phyloP scores from a whole-genome alignment of 1,140 invertebrate species.

The Trypoxylus dichotomus region DNA sequence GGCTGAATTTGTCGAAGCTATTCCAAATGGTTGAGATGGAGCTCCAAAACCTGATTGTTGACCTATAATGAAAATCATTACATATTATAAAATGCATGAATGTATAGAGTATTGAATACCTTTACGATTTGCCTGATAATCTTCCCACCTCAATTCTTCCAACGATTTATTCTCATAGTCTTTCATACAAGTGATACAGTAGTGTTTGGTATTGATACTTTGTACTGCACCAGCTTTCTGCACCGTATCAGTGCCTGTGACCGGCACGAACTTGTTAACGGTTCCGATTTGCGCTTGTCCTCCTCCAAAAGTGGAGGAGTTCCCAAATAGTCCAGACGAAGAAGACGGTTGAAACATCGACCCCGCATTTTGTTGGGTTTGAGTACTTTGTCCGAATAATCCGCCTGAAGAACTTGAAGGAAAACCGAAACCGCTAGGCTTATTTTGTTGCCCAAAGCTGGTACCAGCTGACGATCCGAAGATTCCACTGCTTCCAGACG shows the following conservation, averaged over 20 bases:
- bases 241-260: constrained; percentile 87
- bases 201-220: constrained; percentile 87
- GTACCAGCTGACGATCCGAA: constrained; percentile 60
- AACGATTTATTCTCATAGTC: constrained; percentile 94
- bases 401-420: constrained; percentile 46
- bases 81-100: not conserved
- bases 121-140: constrained; percentile 89
- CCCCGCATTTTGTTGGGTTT: constrained; percentile 42
- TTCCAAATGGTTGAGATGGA: constrained; percentile 41
- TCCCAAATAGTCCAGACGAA: constrained; percentile 42
- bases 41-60: constrained; percentile 41
- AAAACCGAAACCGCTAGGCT: constrained; percentile 62
- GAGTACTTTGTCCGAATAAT: constrained; percentile 44
- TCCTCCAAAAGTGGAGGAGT: constrained; percentile 55
- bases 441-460: constrained; percentile 65
- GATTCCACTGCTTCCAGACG: constrained; percentile 50
- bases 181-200: constrained; percentile 97
- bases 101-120: no score
- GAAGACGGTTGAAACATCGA: constrained; percentile 46
- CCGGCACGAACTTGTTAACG: constrained; percentile 82
- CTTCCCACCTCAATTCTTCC: constrained; percentile 91
- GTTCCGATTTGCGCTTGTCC: constrained; percentile 65
- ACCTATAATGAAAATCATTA: constrained; percentile 27
- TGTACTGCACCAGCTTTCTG: constrained; percentile 81
- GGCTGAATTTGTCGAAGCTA: constrained; percentile 49